These are phyloP conservation scores for Octonoba sinensis DNA, from an alignment of 2,888 invertebrate species.

Conservation along the genomic window DNA sequence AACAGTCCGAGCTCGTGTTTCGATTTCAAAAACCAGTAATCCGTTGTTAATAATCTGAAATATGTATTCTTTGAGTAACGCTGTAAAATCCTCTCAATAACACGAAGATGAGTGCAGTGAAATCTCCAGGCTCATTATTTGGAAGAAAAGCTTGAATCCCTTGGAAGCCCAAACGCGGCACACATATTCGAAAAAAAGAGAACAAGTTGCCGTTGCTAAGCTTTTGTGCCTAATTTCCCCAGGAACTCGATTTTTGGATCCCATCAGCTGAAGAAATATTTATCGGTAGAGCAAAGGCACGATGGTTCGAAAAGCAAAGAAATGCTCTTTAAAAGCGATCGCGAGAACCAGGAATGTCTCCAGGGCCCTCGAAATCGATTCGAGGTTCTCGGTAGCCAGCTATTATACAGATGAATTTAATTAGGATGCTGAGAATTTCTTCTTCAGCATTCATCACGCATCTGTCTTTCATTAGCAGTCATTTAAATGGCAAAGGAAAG, in stretches of 20 bases:
- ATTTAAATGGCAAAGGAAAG: slow-evolving; percentile 50
- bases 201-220: slow-evolving; percentile 37
- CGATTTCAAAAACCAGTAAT: slow-evolving; percentile 28
- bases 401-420: slow-evolving; percentile 64
- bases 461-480: slow-evolving; percentile 59
- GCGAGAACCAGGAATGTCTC: slow-evolving; percentile 17
- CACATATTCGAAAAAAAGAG: not conserved
- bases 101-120: slow-evolving; percentile 31
- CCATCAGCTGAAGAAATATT: slow-evolving; percentile 45
- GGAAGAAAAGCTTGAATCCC: slow-evolving; percentile 45
- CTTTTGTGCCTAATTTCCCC: slow-evolving; percentile 56
- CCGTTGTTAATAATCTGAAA: slow-evolving; percentile 57
- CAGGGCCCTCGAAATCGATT: slow-evolving; percentile 16
- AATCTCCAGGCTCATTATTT: slow-evolving; percentile 58
- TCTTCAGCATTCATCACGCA: slow-evolving; percentile 56
- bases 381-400: slow-evolving; percentile 22
- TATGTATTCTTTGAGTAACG: slow-evolving; percentile 44
- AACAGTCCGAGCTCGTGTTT: not conserved
- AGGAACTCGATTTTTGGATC: slow-evolving; percentile 45
- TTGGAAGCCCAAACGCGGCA: slow-evolving; percentile 4
- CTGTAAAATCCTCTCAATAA: slow-evolving; percentile 20
- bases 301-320: slow-evolving; percentile 19
- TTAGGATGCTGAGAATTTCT: slow-evolving; percentile 49
- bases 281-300: slow-evolving; percentile 16
- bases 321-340: slow-evolving; percentile 50